A percentile compares a stretch with the other conserved stretches of the same genome.
Conservation (phyloP, 2,888 invertebrate species). For the Drosophila kanekoi region DNA sequence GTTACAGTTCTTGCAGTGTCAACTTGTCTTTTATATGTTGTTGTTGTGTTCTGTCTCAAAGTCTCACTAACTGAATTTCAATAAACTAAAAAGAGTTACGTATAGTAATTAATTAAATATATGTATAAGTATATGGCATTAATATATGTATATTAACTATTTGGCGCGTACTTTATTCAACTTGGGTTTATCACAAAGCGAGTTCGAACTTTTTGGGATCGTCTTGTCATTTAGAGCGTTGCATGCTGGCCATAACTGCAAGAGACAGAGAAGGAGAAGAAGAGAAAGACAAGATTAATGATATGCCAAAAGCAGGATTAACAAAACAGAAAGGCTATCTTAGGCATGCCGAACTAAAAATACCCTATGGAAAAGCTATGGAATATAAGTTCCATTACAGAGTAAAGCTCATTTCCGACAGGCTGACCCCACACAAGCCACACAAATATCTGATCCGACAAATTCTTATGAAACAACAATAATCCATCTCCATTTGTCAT, state of each 20-base stretch:
- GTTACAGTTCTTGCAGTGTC: constrained; percentile 48
- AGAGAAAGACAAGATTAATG: constrained; percentile 4
- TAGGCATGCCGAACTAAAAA: too few species aligned
- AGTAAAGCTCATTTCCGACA: too few species aligned
- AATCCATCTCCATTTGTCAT: too few species aligned
- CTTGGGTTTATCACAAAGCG: constrained; percentile 81
- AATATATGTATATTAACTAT: constrained; percentile 20
- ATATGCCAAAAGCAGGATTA: too few species aligned
- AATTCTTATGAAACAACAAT: too few species aligned
- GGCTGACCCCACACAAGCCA: too few species aligned
- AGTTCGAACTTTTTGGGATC: constrained; percentile 71
- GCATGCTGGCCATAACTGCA: constrained; percentile 77
- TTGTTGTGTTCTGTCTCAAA: constrained; percentile 41
- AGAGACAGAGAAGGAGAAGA: constrained; percentile 34
- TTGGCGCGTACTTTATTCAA: constrained; percentile 76
- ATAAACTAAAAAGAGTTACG: constrained; percentile 49
- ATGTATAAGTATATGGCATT: constrained; percentile 8
- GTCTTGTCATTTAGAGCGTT: constrained; percentile 81
- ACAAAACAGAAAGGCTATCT: too few species aligned
- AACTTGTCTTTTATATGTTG: constrained; percentile 54
- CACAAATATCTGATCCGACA: too few species aligned
- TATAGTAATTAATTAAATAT: constrained; percentile 19
- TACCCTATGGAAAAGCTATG: too few species aligned
- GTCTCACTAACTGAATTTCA: constrained; percentile 48
- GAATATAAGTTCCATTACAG: too few species aligned